phyloP scores from a whole-genome alignment of 2,113 vertebrate species.

The Speoplatyrhinus poulsoni region DNA sequence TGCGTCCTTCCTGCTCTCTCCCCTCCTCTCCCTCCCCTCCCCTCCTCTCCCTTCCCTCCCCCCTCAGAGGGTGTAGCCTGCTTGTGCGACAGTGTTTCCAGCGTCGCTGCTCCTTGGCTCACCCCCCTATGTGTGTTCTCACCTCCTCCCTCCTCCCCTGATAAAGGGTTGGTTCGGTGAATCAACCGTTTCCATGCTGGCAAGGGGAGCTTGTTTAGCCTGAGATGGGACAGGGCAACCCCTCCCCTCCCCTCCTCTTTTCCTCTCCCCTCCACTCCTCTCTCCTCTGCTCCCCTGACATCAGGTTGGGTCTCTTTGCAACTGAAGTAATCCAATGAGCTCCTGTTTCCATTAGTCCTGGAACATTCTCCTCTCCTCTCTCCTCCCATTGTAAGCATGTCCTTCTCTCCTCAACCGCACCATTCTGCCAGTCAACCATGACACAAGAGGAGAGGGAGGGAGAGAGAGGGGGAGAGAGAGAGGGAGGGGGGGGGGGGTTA shows the following conservation, averaged over 20 bases:
- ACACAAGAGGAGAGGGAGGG: not conserved
- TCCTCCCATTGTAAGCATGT: too few relatives aligned
- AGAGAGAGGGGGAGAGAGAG: not conserved
- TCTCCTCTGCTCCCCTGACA: not conserved
- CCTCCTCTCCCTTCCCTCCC: not conserved
- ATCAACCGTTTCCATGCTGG: too few relatives aligned
- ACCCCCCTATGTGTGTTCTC: not conserved
- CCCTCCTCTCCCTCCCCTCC: not conserved
- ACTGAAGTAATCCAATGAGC: too few relatives aligned
- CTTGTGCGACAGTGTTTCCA: too few relatives aligned
- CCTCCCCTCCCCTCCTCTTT: slow-evolving; percentile 12
- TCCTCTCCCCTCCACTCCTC: not conserved
- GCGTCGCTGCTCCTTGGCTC: not conserved
- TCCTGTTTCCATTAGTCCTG: not conserved
- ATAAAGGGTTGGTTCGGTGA: too few relatives aligned
- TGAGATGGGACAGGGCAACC: not conserved
- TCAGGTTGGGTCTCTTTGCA: too few relatives aligned
- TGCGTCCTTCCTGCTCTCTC: not conserved
- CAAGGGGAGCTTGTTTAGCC: too few relatives aligned
- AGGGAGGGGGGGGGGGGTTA: not conserved
- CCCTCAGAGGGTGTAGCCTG: not conserved
- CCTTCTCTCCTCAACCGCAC: too few relatives aligned
- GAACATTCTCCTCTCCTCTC: not conserved
- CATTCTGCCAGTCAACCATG: slow-evolving; percentile 1
- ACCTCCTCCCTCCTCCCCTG: not conserved